A percentile compares a stretch with the other conserved stretches of the same genome.
Conservation (phyloP, 2,797 vertebrate genomes). For the Pipistrellus nathusii region DNA sequence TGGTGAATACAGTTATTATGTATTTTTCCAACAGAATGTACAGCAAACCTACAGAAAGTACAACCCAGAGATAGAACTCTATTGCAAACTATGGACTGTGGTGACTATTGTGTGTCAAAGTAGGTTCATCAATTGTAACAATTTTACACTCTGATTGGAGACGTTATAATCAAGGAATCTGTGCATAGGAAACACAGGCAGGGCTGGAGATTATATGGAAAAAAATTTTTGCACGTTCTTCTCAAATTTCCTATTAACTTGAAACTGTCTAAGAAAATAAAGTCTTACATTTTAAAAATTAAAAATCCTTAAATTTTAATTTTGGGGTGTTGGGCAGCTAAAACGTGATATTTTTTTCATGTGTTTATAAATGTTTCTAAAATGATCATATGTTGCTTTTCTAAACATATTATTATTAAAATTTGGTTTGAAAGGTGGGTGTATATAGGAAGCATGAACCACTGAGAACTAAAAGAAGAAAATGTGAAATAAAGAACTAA, state of each 20-base stretch:
- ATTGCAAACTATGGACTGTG: neutral
- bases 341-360: neutral
- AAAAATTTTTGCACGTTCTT: neutral
- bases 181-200: accelerated
- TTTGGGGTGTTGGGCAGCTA: neutral
- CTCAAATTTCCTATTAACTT: neutral
- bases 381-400: neutral
- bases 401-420: neutral
- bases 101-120: no score
- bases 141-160: neutral
- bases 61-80: neutral
- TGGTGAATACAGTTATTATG: neutral
- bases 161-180: neutral
- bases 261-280: neutral
- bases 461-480: neutral
- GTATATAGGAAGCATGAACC: neutral
- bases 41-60: neutral
- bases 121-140: neutral
- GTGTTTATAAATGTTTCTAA: neutral
- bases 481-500: neutral
- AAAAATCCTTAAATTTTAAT: neutral
- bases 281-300: neutral
- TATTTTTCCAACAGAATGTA: neutral
- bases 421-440: neutral
- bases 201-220: neutral